Base-by-base conservation (phyloP, 2,888 invertebrate species). In the Rosalia funebris region DNA sequence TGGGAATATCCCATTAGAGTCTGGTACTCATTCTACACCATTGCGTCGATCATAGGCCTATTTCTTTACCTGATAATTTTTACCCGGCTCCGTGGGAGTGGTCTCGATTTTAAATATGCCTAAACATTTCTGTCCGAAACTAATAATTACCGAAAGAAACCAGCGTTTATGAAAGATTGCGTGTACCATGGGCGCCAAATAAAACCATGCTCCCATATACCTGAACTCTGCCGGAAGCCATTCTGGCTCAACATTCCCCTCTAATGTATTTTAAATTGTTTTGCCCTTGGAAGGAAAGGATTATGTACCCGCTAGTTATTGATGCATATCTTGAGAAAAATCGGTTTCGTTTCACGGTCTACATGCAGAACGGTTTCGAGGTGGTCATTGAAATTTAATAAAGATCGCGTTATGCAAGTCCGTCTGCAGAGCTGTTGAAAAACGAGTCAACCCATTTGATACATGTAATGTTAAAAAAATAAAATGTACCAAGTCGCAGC, bases 211-310 rank as follows among this genome's bases (percentile, higher is more conserved):
- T 46, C 36, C 36, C 39, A 62, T 71, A 65, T 71, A 70, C 70
- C 72, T 71, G 71, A 58, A 69, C 55, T 69, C 65, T 54, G 72
- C 72, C 72, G 69, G 66, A 69, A 72, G 72, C 70, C 57, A 71
- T 70, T 60, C 63, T 60, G 67, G 68, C 67, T 41, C 58, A 60
- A 47, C 70, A 70, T 69, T 71, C 71, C 68, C 66, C 66, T 72
- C 71, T 73, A 73, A 73, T 73, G 68, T 70, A 65, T 71, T 73
- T 73, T 70, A 73, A 73, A 73, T 73, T 63, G 70, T 69, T 72
- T 64, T 70, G 73, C 65, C 71, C 73, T 71, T 72, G 73, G 70
- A 57, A 63, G 48, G 59, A 64, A 66, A 64, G 60, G 62, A 66
- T 63, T 68, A 60, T 60, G 47, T 66, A 66, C 66, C 66, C 58